phyloP scores from a whole-genome alignment of 1,140 invertebrate species.

The Bathynomus jamesi region DNA sequence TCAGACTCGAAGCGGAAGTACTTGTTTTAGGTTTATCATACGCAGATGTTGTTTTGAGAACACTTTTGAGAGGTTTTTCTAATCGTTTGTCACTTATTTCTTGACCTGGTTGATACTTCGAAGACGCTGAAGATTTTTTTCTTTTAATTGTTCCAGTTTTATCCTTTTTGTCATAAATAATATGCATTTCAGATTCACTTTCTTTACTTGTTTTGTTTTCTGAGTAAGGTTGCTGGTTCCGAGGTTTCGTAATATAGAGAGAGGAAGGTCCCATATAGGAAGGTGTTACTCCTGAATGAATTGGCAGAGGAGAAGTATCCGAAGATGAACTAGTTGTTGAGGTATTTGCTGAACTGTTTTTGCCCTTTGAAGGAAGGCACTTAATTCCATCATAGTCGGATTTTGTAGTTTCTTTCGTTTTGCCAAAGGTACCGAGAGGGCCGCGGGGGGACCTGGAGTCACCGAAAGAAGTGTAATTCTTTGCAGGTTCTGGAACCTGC shows the following conservation, averaged over 20 bases:
- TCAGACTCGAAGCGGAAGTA: neutral
- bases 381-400: slow-evolving; percentile 6
- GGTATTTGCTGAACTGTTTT: slow-evolving; percentile 18
- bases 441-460: slow-evolving; percentile 20
- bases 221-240: slow-evolving; percentile 2
- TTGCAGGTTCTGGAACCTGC: neutral
- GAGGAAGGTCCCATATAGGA: slow-evolving; percentile 1
- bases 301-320: neutral
- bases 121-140: slow-evolving; percentile 15
- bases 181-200: slow-evolving; percentile 20
- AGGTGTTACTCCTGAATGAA: neutral
- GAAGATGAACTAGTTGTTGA: slow-evolving; percentile 25
- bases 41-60: slow-evolving; percentile 31
- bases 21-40: slow-evolving; percentile 31
- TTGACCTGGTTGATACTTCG: neutral
- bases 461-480: slow-evolving; percentile 20
- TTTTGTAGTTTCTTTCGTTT: slow-evolving; percentile 9
- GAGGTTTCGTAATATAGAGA: slow-evolving; percentile 10
- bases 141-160: slow-evolving; percentile 34
- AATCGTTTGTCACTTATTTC: neutral
- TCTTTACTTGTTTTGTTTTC: slow-evolving; percentile 2
- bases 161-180: slow-evolving; percentile 32
- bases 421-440: slow-evolving; percentile 29
- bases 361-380: slow-evolving; percentile 15
- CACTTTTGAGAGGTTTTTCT: slow-evolving; percentile 32